phyloP scores from a whole-genome alignment of 1,140 invertebrate species.

The Lepidurus arcticus region DNA sequence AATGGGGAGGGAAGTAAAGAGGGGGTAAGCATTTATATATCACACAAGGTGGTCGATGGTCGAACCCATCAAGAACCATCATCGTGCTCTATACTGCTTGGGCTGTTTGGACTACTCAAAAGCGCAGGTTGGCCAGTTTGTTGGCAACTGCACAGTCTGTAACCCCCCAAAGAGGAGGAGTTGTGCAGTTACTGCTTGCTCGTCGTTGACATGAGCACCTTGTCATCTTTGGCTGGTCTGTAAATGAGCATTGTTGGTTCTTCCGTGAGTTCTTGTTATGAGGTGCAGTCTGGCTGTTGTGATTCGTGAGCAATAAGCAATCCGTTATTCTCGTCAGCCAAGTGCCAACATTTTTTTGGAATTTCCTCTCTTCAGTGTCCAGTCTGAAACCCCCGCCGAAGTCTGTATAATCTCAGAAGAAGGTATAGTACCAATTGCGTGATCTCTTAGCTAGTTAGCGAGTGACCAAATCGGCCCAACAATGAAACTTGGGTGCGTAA shows the following conservation, averaged over 20 bases:
- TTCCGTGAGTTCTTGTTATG: too few species aligned
- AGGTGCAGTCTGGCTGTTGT: too few species aligned
- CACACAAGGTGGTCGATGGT: constrained; percentile 10
- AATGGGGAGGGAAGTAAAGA: not conserved
- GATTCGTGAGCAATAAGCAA: too few species aligned
- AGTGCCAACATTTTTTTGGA: too few species aligned
- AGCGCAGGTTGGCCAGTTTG: constrained; percentile 17
- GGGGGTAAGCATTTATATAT: not conserved
- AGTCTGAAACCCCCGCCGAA: too few species aligned
- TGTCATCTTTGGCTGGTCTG: not conserved
- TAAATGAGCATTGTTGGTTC: not conserved
- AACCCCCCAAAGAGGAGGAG: constrained; percentile 5
- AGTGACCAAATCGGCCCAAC: too few species aligned
- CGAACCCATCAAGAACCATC: constrained; percentile 14
- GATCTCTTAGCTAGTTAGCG: too few species aligned
- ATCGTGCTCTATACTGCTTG: not conserved
- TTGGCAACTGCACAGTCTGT: constrained; percentile 9
- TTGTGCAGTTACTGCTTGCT: constrained; percentile 13
- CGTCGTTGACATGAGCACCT: constrained; percentile 5
- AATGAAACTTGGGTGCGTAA: too few species aligned
- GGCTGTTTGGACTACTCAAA: constrained; percentile 5
- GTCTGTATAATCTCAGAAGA: too few species aligned
- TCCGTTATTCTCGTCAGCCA: too few species aligned
- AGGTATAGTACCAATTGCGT: too few species aligned
- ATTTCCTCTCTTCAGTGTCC: too few species aligned